Evolutionary conservation across 1,140 invertebrate species (phyloP).

Genomic region (Ectropis grisescens): DNA sequence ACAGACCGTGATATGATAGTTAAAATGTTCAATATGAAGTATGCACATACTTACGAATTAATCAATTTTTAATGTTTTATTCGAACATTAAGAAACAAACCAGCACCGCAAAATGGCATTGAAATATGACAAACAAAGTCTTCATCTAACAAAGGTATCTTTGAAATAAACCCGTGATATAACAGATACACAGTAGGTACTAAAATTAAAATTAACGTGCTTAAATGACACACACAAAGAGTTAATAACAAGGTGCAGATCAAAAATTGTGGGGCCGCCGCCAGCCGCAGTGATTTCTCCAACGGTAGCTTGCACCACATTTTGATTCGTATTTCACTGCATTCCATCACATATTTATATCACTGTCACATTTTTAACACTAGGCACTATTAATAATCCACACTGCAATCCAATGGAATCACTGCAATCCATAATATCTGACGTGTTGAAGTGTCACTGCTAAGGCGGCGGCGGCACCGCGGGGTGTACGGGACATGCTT

Average conservation of each 20-base stretch:
- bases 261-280: conserved; percentile 53
- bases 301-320: neutral
- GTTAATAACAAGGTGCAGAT: conserved; percentile 62
- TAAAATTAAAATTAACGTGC: too few relatives aligned
- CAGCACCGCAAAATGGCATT: too few relatives aligned
- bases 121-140: too few relatives aligned
- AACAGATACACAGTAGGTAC: conserved; percentile 4
- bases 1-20: too few relatives aligned
- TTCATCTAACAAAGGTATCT: too few relatives aligned
- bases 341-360: conserved; percentile 37
- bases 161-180: too few relatives aligned
- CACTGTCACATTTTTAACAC: conserved; percentile 47
- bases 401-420: conserved; percentile 63
- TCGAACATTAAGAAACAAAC: too few relatives aligned
- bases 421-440: conserved; percentile 61
- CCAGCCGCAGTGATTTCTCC: conserved; percentile 40
- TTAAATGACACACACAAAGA: conserved; percentile 24
- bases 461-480: conserved; percentile 47
- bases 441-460: conserved; percentile 26
- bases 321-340: conserved; percentile 27
- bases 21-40: too few relatives aligned
- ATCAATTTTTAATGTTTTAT: too few relatives aligned
- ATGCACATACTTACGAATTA: too few relatives aligned
- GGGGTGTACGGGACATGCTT: conserved; percentile 30
- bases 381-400: conserved; percentile 50